Evolutionary conservation across 1,140 invertebrate genomes (phyloP).

Genomic region (Nasonia vitripennis): DNA sequence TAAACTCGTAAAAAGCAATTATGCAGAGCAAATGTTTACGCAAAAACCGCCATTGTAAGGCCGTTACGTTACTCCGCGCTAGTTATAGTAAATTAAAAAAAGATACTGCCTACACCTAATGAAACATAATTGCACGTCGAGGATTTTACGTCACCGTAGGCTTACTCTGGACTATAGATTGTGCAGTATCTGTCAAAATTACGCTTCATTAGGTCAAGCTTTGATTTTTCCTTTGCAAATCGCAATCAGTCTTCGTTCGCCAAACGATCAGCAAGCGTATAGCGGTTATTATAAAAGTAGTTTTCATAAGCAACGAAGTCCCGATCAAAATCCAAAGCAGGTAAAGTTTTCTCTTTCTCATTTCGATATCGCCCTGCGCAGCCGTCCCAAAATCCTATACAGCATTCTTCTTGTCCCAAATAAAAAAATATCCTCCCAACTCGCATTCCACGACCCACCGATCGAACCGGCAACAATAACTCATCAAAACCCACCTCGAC

Average conservation of each 20-base stretch:
- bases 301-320: no score
- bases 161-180: background rate
- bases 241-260: background rate
- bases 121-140: constrained; percentile 2
- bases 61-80: constrained; percentile 11
- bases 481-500: no score
- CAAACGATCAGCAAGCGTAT: no score
- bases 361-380: no score
- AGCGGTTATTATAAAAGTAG: no score
- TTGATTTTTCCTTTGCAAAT: background rate
- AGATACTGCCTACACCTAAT: background rate
- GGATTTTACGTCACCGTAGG: background rate
- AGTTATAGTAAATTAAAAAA: constrained; percentile 14
- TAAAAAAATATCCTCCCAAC: no score
- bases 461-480: no score
- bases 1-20: background rate
- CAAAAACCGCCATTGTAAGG: constrained; percentile 55
- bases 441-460: no score
- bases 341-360: no score
- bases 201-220: background rate
- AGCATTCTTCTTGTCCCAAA: no score
- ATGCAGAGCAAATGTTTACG: background rate
- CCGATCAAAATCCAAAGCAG: no score
- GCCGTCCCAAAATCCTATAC: no score
- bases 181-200: constrained; percentile 9